phyloP scores from a whole-genome alignment of 2,888 invertebrate species.

The Campoletis raptor region DNA sequence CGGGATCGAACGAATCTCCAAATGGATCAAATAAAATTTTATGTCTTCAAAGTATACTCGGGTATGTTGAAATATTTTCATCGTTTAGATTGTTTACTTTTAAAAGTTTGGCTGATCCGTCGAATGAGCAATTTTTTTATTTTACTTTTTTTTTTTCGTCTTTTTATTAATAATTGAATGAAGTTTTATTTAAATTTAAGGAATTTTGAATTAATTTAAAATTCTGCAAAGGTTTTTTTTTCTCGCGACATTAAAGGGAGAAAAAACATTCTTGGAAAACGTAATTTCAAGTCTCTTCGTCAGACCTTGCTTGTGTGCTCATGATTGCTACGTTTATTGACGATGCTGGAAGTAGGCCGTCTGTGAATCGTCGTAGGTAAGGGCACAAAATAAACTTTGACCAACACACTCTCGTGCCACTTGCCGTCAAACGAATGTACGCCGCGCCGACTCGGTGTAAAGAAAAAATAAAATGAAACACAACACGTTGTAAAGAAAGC shows the following conservation, averaged over 20 bases:
- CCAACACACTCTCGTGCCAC: conserved; percentile 38
- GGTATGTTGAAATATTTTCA: neutral
- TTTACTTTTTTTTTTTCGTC: no score
- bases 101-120: neutral
- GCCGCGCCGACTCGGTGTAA: conserved; percentile 56
- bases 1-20: conserved; percentile 16
- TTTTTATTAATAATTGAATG: neutral
- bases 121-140: neutral
- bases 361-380: conserved; percentile 46
- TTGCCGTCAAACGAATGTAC: conserved; percentile 40
- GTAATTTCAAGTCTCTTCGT: neutral
- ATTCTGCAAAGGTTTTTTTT: neutral
- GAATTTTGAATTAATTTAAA: neutral
- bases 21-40: conserved; percentile 47
- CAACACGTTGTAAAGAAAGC: conserved; percentile 6
- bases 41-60: conserved; percentile 6
- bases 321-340: conserved; percentile 50
- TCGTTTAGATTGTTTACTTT: conserved; percentile 1
- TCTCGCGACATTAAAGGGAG: neutral
- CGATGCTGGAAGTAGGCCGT: conserved; percentile 69
- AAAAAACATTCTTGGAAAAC: neutral
- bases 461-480: conserved; percentile 19
- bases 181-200: neutral
- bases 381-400: conserved; percentile 66
- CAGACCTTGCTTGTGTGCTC: neutral